Conservation (phyloP, 2,113 vertebrate species). For the Charadrius vociferus region DNA sequence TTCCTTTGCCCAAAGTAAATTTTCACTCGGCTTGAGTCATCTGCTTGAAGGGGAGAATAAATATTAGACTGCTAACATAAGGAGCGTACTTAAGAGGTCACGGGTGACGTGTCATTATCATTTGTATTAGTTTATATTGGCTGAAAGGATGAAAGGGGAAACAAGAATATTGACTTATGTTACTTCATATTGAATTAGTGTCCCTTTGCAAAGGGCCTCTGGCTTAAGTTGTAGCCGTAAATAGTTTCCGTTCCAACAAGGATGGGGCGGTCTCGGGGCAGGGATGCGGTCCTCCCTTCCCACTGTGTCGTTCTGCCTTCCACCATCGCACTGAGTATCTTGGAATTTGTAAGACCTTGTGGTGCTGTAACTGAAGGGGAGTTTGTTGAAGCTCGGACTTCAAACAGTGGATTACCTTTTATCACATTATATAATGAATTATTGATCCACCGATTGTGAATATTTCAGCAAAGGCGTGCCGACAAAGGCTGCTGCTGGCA, state of each 20-base stretch:
- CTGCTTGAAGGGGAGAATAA: conserved; percentile 65
- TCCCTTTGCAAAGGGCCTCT: conserved; percentile 42
- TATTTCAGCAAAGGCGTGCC: fast-evolving
- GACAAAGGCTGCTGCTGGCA: neutral
- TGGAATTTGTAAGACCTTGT: neutral
- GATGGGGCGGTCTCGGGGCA: neutral
- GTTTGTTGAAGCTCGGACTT: conserved; percentile 18
- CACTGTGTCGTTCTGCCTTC: neutral
- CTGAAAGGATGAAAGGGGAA: conserved; percentile 61
- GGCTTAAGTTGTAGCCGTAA: conserved; percentile 18
- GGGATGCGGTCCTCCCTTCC: neutral
- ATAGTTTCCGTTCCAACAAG: neutral
- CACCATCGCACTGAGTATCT: fast-evolving
- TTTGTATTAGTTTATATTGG: conserved; percentile 47
- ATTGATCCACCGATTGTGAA: neutral
- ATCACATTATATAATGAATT: neutral
- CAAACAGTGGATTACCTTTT: neutral
- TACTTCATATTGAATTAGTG: conserved; percentile 34
- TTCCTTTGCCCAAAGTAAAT: conserved; percentile 31
- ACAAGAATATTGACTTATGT: conserved; percentile 48
- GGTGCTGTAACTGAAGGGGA: neutral
- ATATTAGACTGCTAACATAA: neutral
- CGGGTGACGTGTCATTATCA: neutral
- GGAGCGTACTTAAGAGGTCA: neutral
- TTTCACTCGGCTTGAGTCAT: conserved; percentile 44